Evolutionary conservation across 2,113 vertebrate species (phyloP).

Genomic region (Mesembrinibis cayennensis): DNA sequence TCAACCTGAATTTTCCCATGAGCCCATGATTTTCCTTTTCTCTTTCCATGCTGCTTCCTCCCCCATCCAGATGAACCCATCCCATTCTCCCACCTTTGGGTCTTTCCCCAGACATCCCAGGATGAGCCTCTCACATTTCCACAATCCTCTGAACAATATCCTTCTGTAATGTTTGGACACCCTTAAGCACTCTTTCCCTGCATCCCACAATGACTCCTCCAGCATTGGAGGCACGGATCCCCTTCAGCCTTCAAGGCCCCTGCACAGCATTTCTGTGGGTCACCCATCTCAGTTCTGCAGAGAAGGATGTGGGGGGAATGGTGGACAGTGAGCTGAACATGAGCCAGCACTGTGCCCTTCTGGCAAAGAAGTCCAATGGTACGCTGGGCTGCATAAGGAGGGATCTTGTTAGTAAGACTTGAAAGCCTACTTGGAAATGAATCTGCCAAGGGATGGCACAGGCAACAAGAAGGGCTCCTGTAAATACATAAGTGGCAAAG

Average conservation of each 20-base stretch:
- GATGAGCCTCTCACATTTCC: background rate
- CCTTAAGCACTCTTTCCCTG: rapidly evolving
- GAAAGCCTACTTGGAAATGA: background rate
- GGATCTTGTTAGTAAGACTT: background rate
- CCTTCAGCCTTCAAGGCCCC: background rate
- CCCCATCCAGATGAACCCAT: background rate
- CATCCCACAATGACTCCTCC: background rate
- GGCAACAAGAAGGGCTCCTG: background rate
- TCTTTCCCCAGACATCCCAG: background rate
- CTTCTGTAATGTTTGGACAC: background rate
- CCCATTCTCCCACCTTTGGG: background rate
- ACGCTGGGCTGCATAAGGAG: background rate
- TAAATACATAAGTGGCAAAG: background rate
- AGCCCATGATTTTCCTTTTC: background rate
- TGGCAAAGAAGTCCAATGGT: background rate
- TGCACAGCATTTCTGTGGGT: background rate
- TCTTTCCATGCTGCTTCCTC: background rate
- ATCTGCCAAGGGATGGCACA: background rate
- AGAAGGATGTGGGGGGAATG: background rate
- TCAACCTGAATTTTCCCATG: background rate
- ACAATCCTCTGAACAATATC: background rate
- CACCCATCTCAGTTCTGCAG: background rate
- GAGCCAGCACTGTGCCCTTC: background rate
- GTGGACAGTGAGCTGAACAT: background rate
- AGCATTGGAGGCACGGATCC: rapidly evolving